These are phyloP conservation scores for Drosophila multiciliata DNA, from an alignment of 2,888 invertebrate genomes.

Conservation along the genomic window DNA sequence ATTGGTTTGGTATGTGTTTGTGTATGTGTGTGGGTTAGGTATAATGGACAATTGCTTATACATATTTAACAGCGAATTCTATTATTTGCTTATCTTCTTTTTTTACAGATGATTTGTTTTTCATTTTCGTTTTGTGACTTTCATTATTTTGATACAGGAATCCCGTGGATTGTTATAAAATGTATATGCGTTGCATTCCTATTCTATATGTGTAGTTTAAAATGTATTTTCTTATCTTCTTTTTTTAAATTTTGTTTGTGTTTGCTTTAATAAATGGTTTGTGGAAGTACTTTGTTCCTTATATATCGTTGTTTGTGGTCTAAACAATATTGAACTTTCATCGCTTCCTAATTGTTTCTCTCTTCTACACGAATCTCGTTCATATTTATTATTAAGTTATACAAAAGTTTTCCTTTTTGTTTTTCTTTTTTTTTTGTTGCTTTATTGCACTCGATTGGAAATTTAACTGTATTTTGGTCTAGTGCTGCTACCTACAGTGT, in stretches of 20 bases:
- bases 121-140: neutral
- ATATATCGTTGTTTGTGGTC: slow-evolving; percentile 62
- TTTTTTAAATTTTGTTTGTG: slow-evolving; percentile 28
- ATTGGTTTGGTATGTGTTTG: neutral
- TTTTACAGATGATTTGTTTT: neutral
- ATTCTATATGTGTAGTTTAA: slow-evolving; percentile 12
- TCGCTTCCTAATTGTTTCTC: slow-evolving; percentile 2
- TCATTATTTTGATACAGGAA: neutral
- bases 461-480: slow-evolving; percentile 48
- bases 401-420: slow-evolving; percentile 8
- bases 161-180: slow-evolving; percentile 21
- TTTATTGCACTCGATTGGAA: slow-evolving; percentile 22
- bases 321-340: slow-evolving; percentile 34
- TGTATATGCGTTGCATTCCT: slow-evolving; percentile 31
- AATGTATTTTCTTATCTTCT: slow-evolving; percentile 6
- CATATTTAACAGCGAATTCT: neutral
- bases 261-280: slow-evolving; percentile 23
- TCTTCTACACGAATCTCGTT: slow-evolving; percentile 7
- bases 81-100: neutral
- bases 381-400: slow-evolving; percentile 14
- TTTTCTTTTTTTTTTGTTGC: slow-evolving; percentile 3
- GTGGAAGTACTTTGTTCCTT: slow-evolving; percentile 72
- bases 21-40: neutral
- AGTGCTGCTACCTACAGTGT: slow-evolving; percentile 42
- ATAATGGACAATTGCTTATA: neutral